Evolutionary conservation across 2,113 vertebrate genomes (phyloP), one percentile per base, ranked within the genome.

Genomic region (Heloderma charlesbogerti): DNA sequence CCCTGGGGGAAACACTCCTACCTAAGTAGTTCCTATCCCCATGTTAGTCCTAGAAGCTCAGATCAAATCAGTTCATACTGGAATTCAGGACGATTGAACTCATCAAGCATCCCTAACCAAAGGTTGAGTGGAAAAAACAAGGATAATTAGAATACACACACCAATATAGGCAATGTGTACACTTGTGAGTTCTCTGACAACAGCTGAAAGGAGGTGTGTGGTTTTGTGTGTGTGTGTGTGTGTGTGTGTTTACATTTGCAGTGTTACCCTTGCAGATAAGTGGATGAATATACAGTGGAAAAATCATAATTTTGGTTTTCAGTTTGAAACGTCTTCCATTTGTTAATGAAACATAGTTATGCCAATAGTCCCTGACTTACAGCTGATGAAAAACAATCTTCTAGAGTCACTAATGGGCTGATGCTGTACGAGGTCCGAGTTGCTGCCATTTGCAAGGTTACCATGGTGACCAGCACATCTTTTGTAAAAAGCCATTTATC

Each of bases 401-500:
- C 91, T 77, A 43, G 34, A 75, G 34, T 51, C 75, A 10, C 71
- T 94, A 92, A 63, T 86, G 29, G 82, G 81, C 43, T 90, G 54
- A 82, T 63, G 84, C 37, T 45, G 60, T 88, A 88, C 95, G 87
- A 93, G 25, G 1, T 94, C 87, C 91, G 89, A 89, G 60, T 51
- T 93, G 78, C 77, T 94, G 86, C 2, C 87, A 69, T 91, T 95
- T 93, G 34, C 86, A 74, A 69, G 90, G 94, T 97, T 96, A 91
- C 96, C 95, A 95, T 96, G 91, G 95, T 93, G 79, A 97, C 71
- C 84, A 91, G 87, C 67, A 60, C 77, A 88, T 51, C 87, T 93
- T 48, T 89, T 54, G 57, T 92, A 91, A 85, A 31, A 93, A 95
- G 92, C 93, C 51, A 91, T 83, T 91, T 90, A 88, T 94, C 87